Base-by-base conservation (phyloP, 2,888 invertebrate genomes). In the Drosophila paucipuncta region DNA sequence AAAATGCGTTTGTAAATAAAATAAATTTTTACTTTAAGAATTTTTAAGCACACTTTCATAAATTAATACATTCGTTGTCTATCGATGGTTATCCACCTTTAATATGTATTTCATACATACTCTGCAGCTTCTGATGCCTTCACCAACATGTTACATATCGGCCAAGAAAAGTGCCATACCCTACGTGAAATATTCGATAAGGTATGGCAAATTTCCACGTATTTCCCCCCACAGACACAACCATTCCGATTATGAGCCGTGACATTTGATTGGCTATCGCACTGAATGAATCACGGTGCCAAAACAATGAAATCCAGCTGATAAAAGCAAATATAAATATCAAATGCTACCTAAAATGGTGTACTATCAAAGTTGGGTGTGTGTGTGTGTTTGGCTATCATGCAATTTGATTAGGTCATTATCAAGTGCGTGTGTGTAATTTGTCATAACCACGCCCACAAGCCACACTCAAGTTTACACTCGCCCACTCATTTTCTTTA, bases 321-420 rank as follows among this genome's bases (percentile, higher is more conserved):
- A 76, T 76, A 76, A 68, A 25, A 50, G 18, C 18, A 13, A 37
- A 10, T 10, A 35, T 1, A 37, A 28, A 30, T 33, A 10, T 52
- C 28, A 60, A 54, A 39, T 30, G 55, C 47, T 58, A 25, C 50
- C 64, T 25, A 25, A 62, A 60, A 39, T 33, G 28, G 28, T 31
- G n/a, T 49, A 39, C 80, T 80, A 78, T 78, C 78, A 62, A 13
- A 55, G 52, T 33, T 62, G 2, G 2, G 16, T 41, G 43, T 22
- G 22, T 9, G 39, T 49, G n/a, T 10, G n/a, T 37, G 31, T 47
- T 30, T 50, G 18, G 31, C n/a, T 86, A 37, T 78, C 73, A 66
- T 63, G 31, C 57, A 60, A 37, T 60, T 85, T 43, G 73, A 88
- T 90, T 80, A 74, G 78, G 81, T 80, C 76, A 69, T 55, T 60